These are phyloP conservation scores for Contarinia nasturtii DNA, from an alignment of 1,140 invertebrate genomes.

Conservation along the genomic window DNA sequence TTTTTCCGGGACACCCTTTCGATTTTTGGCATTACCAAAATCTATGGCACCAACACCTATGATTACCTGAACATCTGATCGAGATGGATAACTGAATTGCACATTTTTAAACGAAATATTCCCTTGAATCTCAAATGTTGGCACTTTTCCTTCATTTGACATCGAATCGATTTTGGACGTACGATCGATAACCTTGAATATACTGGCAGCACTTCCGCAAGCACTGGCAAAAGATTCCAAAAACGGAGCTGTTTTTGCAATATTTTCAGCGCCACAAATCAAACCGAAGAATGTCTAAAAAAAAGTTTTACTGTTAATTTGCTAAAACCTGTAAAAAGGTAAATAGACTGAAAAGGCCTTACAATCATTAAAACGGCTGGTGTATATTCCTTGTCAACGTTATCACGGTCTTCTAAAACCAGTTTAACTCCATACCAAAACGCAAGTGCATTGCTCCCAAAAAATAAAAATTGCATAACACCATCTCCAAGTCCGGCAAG, in stretches of 20 bases:
- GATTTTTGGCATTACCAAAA: too few species aligned
- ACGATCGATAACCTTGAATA: conserved; percentile 60
- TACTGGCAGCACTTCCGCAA: conserved; percentile 51
- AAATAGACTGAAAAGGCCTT: conserved; percentile 24
- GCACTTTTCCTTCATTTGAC: conserved; percentile 35
- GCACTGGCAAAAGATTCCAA: conserved; percentile 55
- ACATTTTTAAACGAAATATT: conserved; percentile 57
- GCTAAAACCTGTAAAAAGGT: too few species aligned
- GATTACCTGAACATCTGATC: conserved; percentile 49
- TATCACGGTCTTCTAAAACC: conserved; percentile 30
- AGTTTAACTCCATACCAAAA: conserved; percentile 72
- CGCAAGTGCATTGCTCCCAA: conserved; percentile 54
- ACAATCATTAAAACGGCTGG: conserved; percentile 56
- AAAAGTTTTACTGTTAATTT: conserved; percentile 1
- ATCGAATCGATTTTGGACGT: conserved; percentile 52
- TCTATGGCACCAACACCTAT: too few species aligned
- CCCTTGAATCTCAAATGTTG: conserved; percentile 35
- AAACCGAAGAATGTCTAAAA: conserved; percentile 52
- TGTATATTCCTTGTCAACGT: conserved; percentile 33
- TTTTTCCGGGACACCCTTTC: too few species aligned
- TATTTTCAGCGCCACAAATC: conserved; percentile 57
- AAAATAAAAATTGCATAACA: conserved; percentile 65
- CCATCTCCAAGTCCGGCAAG: conserved; percentile 53
- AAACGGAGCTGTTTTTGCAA: conserved; percentile 60
- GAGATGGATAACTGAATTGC: conserved; percentile 59